Percentiles rank a stretch among this genome's conserved stretches.
Evolutionary conservation across 2,113 vertebrate species (phyloP).

Genomic region (Oxygymnocypris stewartii): DNA sequence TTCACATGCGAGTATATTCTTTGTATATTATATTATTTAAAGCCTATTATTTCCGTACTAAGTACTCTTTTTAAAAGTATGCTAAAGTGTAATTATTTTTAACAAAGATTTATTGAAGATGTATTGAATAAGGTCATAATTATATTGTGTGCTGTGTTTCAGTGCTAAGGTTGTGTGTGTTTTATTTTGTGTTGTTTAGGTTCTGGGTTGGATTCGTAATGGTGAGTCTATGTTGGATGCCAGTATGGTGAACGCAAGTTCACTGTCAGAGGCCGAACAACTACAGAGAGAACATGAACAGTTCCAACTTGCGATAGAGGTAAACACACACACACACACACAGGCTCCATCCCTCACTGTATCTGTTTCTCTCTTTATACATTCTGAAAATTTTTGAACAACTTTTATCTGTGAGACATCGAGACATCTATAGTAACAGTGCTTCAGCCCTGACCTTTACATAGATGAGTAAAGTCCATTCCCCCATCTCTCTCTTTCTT

Average conservation of each 20-base stretch:
- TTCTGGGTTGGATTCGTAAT: slow-evolving; percentile 96
- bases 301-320: slow-evolving; percentile 94
- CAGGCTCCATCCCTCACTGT: not conserved
- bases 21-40: too few relatives aligned
- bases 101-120: too few relatives aligned
- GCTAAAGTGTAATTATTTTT: not conserved
- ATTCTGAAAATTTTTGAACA: not conserved
- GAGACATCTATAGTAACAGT: not conserved
- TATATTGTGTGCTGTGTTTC: slow-evolving; percentile 24
- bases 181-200: slow-evolving; percentile 72
- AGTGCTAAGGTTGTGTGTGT: not conserved
- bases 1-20: not conserved
- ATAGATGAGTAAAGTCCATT: not conserved
- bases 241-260: slow-evolving; percentile 96
- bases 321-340: slow-evolving; percentile 62
- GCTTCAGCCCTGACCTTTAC: not conserved
- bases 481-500: not conserved
- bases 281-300: slow-evolving; percentile 97
- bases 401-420: not conserved
- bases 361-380: not conserved
- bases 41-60: not conserved
- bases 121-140: not conserved
- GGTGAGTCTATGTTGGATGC: slow-evolving; percentile 97
- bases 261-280: slow-evolving; percentile 95
- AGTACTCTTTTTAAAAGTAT: not conserved